Percentiles rank a stretch among this genome's conserved stretches.
phyloP scores from a whole-genome alignment of 2,113 vertebrate genomes.

The Arizona elegans region DNA sequence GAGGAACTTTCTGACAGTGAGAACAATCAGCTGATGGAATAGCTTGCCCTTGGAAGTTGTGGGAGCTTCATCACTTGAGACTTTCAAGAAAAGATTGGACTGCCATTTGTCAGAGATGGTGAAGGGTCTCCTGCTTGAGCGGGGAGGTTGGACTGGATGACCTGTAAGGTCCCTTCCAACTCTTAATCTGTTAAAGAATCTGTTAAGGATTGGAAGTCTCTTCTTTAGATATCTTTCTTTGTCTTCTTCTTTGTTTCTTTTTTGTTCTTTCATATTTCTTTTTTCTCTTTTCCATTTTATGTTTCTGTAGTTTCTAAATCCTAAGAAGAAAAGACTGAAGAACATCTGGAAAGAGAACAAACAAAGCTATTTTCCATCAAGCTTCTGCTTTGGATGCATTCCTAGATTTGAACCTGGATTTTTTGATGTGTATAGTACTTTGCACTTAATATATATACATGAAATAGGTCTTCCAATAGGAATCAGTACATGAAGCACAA shows the following conservation, averaged over 20 bases:
- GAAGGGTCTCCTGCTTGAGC: too few species aligned
- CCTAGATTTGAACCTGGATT: not conserved
- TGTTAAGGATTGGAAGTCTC: not conserved
- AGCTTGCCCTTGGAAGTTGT: too few species aligned
- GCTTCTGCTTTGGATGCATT: not conserved
- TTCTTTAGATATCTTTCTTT: not conserved
- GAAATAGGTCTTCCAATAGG: not conserved
- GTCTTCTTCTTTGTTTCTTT: not conserved
- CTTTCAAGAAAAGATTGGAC: too few species aligned
- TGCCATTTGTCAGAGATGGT: too few species aligned
- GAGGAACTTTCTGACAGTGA: too few species aligned
- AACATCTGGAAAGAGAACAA: not conserved
- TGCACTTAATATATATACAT: not conserved
- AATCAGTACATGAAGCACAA: not conserved
- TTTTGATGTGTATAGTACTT: not conserved
- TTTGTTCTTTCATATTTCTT: not conserved
- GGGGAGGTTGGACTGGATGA: too few species aligned
- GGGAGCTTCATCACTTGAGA: too few species aligned
- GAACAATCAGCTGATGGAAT: too few species aligned
- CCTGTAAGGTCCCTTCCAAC: too few species aligned
- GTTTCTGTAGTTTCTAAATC: not conserved
- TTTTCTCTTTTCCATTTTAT: not conserved
- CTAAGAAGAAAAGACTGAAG: not conserved
- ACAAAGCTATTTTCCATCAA: not conserved
- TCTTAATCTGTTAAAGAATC: too few species aligned